Evolutionary conservation across 1,140 invertebrate species (phyloP), one percentile per base, ranked within the genome.

Genomic region (Melitaea cinxia): DNA sequence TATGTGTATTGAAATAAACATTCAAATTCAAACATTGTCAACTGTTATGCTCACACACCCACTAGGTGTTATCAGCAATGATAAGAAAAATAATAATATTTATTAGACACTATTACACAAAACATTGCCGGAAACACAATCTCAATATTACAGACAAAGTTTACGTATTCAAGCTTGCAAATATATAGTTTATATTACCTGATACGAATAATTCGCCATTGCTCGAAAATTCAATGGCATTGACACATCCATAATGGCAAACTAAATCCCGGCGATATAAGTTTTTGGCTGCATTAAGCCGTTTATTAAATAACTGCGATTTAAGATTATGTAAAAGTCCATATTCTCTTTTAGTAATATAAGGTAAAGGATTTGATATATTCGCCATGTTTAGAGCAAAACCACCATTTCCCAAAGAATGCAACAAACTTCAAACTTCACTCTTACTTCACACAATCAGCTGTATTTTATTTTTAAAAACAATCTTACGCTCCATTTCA

Each of bases 171-270:
- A 9, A 56, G 12, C 35, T 37, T 9, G 15, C 21, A 45, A 21
- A 23, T 23, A 12, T 45, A 47, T 23, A 54, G 37, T n/a, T 66
- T 26, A 50, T 52, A 58, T 90, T 92, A 98, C 97, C 97, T 78
- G 97, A 99, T 65, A 96, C 94, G 50, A 99, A 93, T 60, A 95
- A 93, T 82, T 96, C 94, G 65, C 97, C 97, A 89, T 97, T 94
- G 54, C 94, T 93, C 3, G 96, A 98, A 92, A 99, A 99, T 89
- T 99, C 98, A 71, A 99, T 96, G 21, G 97, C 97, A 93, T 99
- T 99, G 21, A 99, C 97, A 93, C 98, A 99, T 71, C 98, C 98
- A 92, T 94, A 98, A 92, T 99, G 98, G 26, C 95, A 95, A 59
- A 94, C 92, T 14, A 99, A 92, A 92, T 98, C 96, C 72, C 96